phyloP scores from a whole-genome alignment of 1,140 invertebrate species.

The Tigriopus japonicus region DNA sequence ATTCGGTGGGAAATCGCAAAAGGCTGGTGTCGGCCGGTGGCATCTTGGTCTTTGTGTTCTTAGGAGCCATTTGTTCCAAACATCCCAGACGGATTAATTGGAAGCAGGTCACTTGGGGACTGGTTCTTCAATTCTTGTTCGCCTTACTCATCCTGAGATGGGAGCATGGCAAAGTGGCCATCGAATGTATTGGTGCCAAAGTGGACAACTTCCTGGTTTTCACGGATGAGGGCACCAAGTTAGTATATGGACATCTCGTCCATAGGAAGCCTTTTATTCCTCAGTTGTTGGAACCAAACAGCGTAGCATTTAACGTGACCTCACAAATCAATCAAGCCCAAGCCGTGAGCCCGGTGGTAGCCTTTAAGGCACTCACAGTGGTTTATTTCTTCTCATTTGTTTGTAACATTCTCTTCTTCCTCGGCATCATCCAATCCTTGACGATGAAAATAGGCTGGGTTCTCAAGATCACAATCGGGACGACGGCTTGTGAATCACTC shows the following conservation, averaged over 20 bases:
- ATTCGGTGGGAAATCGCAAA: background rate
- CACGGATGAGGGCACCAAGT: background rate
- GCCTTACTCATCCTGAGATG: background rate
- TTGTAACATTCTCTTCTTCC: slow-evolving; percentile 67
- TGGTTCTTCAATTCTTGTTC: background rate
- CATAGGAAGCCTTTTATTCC: background rate
- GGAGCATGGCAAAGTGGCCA: background rate
- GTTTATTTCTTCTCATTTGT: slow-evolving; percentile 80
- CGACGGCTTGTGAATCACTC: slow-evolving; percentile 77
- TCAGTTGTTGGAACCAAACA: background rate
- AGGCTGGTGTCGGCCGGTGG: background rate
- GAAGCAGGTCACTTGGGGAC: background rate
- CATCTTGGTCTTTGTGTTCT: background rate
- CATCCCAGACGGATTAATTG: background rate
- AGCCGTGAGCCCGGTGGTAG: slow-evolving; percentile 11
- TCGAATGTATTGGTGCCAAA: background rate
- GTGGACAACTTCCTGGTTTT: background rate
- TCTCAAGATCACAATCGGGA: slow-evolving; percentile 48
- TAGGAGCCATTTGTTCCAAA: background rate
- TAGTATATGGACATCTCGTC: background rate
- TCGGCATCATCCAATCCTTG: slow-evolving; percentile 67
- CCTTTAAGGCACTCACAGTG: slow-evolving; percentile 48
- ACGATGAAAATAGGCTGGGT: slow-evolving; percentile 59
- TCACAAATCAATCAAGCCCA: background rate
- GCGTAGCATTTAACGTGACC: background rate